A percentile compares a stretch with the other conserved stretches of the same genome.
Evolutionary conservation across 2,888 invertebrate species (phyloP).

Genomic region (Drepanosiphum platanoidis): DNA sequence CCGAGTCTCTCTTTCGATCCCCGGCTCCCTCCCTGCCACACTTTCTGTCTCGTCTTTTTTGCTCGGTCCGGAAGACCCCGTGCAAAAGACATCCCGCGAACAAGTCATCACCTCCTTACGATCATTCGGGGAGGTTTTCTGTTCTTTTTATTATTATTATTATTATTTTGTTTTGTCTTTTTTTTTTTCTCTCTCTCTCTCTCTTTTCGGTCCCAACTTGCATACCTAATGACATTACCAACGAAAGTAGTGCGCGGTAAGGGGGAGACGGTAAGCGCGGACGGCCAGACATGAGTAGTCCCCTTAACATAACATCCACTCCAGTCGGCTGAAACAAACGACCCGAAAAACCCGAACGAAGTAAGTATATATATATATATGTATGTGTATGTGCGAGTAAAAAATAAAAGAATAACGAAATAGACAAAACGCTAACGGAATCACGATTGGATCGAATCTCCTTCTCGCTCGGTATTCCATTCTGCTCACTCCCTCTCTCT

Average conservation of each 20-base stretch:
- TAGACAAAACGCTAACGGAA: constrained; percentile 45
- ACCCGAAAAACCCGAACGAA: constrained; percentile 33
- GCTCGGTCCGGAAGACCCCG: background rate
- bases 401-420: constrained; percentile 27
- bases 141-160: background rate
- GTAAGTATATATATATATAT: background rate
- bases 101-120: constrained; percentile 56
- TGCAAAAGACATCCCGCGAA: constrained; percentile 41
- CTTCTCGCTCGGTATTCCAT: background rate
- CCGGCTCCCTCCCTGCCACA: background rate
- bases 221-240: constrained; percentile 52
- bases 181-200: background rate
- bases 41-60: background rate
- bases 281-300: constrained; percentile 9
- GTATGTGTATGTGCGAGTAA: background rate
- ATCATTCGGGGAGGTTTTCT: constrained; percentile 31
- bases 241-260: background rate
- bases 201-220: background rate
- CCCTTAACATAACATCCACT: constrained; percentile 26
- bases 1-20: background rate
- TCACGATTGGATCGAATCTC: constrained; percentile 11
- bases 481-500: background rate
- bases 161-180: too few relatives aligned
- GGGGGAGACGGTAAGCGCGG: background rate
- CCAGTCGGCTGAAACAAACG: constrained; percentile 41